Base-by-base conservation (phyloP, 2,113 vertebrate species). In the Alligator mississippiensis region DNA sequence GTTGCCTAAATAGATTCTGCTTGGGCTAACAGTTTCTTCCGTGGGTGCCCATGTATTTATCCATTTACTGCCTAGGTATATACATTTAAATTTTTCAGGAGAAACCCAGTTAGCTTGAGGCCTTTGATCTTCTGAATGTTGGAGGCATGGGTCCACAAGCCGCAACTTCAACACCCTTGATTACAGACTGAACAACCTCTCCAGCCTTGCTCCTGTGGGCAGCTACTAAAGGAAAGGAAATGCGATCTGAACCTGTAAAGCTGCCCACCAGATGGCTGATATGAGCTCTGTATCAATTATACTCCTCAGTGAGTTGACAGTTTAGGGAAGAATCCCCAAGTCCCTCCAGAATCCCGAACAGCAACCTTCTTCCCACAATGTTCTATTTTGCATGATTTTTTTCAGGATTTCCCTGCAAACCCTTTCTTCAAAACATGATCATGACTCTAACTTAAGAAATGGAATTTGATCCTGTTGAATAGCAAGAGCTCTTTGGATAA, bases 71-170 rank as follows among this genome's bases (percentile, higher is more conserved):
- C 18, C 78, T 6, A 90, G 55, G 24, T 55, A 27, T 68, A 63
- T n/a, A 88, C 94, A 81, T 3, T 11, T 88, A 85, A 60, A 14
- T 24, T 8, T 68, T 59, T 21, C 59, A 88, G 54, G 57, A 91
- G 79, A 82, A 0, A 1, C 34, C 70, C n/a, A 89, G 28, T n/a
- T 30, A 14, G 34, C 24, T 82, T 84, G 77, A 59, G 91, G 75
- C 18, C 28, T 83, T 81, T 93, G 54, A 25, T 5, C 9, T 47
- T 91, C 17, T 25, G 5, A 24, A 7, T 4, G 1, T 34, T 11
- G 0, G 0, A 21, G 24, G 59, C 59, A 74, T 22, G 22, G 11
- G n/a, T 87, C 70, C 0, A 0, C 27, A 21, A 76, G 28, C 22
- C 27, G 11, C 17, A 0, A 0, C 54, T 60, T 38, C 58, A 77